These are phyloP conservation scores for Acanthis flammea DNA, from an alignment of 2,797 vertebrate genomes.

Conservation along the genomic window DNA sequence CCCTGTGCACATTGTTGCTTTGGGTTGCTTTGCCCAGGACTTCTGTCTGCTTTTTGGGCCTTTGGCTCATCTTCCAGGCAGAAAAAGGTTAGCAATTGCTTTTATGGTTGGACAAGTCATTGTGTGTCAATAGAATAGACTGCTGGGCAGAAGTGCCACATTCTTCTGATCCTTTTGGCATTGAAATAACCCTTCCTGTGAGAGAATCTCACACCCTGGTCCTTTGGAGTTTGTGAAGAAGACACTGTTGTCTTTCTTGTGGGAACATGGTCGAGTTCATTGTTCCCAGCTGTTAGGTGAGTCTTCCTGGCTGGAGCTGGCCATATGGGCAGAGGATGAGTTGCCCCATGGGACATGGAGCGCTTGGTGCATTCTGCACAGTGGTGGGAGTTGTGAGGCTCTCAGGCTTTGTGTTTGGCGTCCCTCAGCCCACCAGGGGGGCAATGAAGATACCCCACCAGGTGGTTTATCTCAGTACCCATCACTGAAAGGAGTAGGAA, in stretches of 20 bases:
- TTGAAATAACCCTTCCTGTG: background rate
- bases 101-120: background rate
- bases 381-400: accelerated
- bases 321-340: accelerated
- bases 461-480: background rate
- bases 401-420: accelerated
- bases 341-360: accelerated
- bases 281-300: background rate
- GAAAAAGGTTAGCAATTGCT: background rate
- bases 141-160: accelerated
- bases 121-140: background rate
- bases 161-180: background rate
- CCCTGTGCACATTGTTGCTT: background rate
- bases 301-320: background rate
- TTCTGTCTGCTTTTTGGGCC: background rate
- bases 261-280: background rate
- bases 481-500: background rate
- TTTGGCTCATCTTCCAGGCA: background rate
- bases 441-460: background rate
- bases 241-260: background rate
- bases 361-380: background rate
- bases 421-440: background rate
- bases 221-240: background rate
- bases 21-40: background rate
- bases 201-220: background rate